Evolutionary conservation across 2,797 vertebrate species (phyloP).

Genomic region (Heliangelus exortis): DNA sequence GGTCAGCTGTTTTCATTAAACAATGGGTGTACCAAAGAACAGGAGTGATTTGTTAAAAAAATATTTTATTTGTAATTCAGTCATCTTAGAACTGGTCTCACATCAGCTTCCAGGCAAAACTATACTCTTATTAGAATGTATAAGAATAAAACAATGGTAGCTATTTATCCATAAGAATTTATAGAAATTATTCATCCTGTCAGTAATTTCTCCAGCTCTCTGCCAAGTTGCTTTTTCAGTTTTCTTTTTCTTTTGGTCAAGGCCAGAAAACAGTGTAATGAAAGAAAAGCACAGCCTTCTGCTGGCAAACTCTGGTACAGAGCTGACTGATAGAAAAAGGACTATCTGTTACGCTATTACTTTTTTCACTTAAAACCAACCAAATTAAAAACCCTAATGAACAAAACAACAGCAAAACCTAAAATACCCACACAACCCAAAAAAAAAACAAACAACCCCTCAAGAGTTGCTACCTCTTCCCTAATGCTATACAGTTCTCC

Average conservation of each 20-base stretch:
- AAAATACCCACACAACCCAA: not conserved
- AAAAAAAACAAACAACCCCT: not conserved
- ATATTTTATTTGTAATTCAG: not conserved
- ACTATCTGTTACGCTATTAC: not conserved
- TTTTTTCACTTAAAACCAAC: not conserved
- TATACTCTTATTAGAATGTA: not conserved
- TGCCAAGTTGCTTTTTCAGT: not conserved
- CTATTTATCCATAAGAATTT: not conserved
- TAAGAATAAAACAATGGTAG: not conserved
- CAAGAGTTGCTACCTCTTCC: not conserved
- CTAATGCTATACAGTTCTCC: no score
- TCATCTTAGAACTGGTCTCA: not conserved
- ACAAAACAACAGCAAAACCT: no score
- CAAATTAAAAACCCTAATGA: no score
- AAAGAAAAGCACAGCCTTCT: not conserved
- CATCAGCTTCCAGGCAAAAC: not conserved
- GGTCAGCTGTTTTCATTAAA: not conserved
- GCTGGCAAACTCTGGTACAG: not conserved
- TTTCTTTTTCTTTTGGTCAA: not conserved
- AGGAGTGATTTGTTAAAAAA: not conserved
- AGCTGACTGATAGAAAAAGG: not conserved
- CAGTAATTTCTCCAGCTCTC: not conserved
- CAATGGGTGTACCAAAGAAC: not conserved
- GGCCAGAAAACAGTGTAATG: not conserved
- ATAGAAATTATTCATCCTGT: not conserved